phyloP scores from a whole-genome alignment of 1,140 invertebrate species.

The Helicoverpa armigera region DNA sequence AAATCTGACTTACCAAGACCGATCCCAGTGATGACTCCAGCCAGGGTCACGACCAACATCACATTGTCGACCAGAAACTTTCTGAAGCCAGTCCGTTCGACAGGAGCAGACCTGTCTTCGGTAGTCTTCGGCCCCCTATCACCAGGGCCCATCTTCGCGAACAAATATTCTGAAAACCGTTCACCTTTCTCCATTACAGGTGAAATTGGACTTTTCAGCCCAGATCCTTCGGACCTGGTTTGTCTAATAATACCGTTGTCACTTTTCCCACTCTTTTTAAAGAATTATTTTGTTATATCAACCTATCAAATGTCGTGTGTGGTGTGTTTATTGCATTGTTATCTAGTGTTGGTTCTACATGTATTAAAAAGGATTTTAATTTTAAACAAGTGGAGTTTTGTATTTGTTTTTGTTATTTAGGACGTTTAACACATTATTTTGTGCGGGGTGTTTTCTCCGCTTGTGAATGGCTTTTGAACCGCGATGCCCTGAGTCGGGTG shows the following conservation, averaged over 20 bases:
- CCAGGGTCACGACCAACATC: constrained; percentile 92
- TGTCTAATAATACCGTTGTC: constrained; percentile 34
- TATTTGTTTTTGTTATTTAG: not conserved
- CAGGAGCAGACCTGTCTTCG: constrained; percentile 86
- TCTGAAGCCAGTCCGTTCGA: constrained; percentile 89
- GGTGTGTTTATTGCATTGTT: constrained; percentile 20
- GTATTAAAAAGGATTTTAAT: constrained; percentile 3
- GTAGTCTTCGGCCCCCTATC: constrained; percentile 86
- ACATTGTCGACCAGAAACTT: constrained; percentile 92
- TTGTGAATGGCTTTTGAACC: constrained; percentile 9
- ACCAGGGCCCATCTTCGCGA: constrained; percentile 89
- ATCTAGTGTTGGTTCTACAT: constrained; percentile 23
- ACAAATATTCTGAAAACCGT: constrained; percentile 91
- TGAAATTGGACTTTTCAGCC: constrained; percentile 63
- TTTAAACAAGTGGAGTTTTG: not conserved
- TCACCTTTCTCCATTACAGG: constrained; percentile 86
- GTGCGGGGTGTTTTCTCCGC: not conserved
- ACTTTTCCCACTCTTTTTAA: constrained; percentile 36
- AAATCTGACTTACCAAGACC: constrained; percentile 88
- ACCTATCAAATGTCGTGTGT: constrained; percentile 7
- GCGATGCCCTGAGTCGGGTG: constrained; percentile 26
- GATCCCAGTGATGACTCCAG: constrained; percentile 92
- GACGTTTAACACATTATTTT: constrained; percentile 21
- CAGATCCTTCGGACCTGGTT: constrained; percentile 73
- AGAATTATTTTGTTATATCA: constrained; percentile 27